phyloP scores from a whole-genome alignment of 92 coral and sea anemone species.

The Hydrozoanthus gracilis region DNA sequence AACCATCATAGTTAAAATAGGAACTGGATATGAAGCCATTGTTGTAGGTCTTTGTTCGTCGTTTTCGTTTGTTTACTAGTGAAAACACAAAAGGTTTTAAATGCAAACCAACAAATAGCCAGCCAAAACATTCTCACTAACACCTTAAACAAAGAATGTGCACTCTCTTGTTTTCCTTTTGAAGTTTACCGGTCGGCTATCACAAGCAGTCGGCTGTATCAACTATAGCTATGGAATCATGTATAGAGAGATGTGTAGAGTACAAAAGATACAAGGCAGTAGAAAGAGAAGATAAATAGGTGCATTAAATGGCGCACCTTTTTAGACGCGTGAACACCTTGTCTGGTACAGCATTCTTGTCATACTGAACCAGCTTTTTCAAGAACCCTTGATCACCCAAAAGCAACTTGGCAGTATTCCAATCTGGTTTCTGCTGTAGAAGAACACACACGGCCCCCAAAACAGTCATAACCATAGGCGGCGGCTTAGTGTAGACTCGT shows the following conservation, averaged over 20 bases:
- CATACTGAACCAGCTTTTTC: conserved; percentile 87
- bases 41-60: too few relatives aligned
- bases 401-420: conserved; percentile 91
- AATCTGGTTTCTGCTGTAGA: conserved; percentile 96
- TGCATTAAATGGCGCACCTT: conserved; percentile 23
- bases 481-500: conserved; percentile 98
- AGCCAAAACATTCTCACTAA: too few relatives aligned
- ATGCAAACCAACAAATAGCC: too few relatives aligned
- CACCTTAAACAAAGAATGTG: too few relatives aligned
- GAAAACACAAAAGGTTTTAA: too few relatives aligned
- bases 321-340: conserved; percentile 85
- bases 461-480: conserved; percentile 98
- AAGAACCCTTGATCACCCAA: conserved; percentile 89
- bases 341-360: conserved; percentile 86
- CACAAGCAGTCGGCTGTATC: too few relatives aligned
- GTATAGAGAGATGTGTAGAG: not conserved
- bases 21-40: too few relatives aligned
- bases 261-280: not conserved
- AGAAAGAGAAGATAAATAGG: not conserved
- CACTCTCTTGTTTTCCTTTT: too few relatives aligned
- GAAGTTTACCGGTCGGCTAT: too few relatives aligned
- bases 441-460: conserved; percentile 91
- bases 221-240: not conserved
- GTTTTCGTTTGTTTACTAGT: too few relatives aligned
- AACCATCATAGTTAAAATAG: too few relatives aligned